These are phyloP conservation scores for Pseudocheirus occidentalis DNA, from an alignment of 2,797 vertebrate genomes.

Conservation along the genomic window DNA sequence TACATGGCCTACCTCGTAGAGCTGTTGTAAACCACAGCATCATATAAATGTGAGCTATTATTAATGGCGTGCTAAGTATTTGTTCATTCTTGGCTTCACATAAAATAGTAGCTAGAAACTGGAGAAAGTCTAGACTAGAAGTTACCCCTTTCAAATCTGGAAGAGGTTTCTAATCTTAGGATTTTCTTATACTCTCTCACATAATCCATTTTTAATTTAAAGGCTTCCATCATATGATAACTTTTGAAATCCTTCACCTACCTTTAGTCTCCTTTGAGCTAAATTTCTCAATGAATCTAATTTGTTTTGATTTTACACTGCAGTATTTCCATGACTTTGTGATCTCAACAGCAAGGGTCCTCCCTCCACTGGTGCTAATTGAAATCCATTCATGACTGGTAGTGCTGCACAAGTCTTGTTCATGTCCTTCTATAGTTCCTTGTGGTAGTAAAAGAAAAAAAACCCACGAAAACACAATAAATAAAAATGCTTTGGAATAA, in stretches of 20 bases:
- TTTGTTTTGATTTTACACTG: background rate
- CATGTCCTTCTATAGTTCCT: background rate
- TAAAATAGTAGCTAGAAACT: background rate
- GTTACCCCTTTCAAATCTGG: background rate
- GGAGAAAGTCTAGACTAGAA: background rate
- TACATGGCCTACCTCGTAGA: background rate
- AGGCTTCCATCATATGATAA: background rate
- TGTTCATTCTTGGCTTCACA: background rate
- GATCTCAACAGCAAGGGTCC: background rate
- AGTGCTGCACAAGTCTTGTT: background rate
- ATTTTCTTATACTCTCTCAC: background rate
- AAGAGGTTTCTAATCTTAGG: background rate
- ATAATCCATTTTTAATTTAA: background rate
- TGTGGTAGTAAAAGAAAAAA: background rate
- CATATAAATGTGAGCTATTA: background rate
- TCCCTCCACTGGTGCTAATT: background rate
- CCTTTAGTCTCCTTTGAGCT: background rate
- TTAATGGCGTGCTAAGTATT: background rate
- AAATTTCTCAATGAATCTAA: background rate
- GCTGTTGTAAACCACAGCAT: background rate
- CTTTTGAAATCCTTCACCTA: background rate
- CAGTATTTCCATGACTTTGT: background rate
- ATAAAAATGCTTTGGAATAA: background rate
- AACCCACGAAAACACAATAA: background rate
- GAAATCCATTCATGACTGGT: background rate